phyloP scores from a whole-genome alignment of 2,797 vertebrate species.

The Melanotaenia boesemani region DNA sequence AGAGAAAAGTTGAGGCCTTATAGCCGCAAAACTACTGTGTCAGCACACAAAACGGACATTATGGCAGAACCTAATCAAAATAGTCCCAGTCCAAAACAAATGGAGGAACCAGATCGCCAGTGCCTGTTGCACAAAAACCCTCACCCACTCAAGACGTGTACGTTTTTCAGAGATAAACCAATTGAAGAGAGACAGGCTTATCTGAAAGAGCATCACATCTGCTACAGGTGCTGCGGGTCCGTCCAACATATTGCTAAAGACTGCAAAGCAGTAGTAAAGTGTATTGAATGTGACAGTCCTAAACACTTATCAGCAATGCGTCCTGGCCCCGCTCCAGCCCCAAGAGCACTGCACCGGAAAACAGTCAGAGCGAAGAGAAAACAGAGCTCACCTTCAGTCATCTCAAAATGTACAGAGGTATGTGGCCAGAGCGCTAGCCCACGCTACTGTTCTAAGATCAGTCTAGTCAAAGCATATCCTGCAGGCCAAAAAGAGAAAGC shows the following conservation, averaged over 20 bases:
- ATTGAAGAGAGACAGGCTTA: neutral
- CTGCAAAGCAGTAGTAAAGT: neutral
- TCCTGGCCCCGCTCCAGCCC: neutral
- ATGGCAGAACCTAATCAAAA: neutral
- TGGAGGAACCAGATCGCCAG: conserved; percentile 3
- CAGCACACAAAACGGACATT: neutral
- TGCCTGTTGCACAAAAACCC: neutral
- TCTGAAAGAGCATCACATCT: conserved; percentile 1
- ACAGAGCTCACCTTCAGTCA: conserved; percentile 1
- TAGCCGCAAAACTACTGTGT: neutral
- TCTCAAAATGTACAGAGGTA: conserved; percentile 16
- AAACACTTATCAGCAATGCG: conserved; percentile 19
- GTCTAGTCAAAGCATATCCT: conserved; percentile 26
- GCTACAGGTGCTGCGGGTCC: neutral
- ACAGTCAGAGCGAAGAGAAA: neutral
- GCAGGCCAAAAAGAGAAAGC: neutral
- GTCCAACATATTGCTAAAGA: conserved; percentile 6
- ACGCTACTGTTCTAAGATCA: conserved; percentile 37
- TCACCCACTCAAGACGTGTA: conserved; percentile 6
- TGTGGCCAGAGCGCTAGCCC: conserved; percentile 1
- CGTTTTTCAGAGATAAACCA: neutral
- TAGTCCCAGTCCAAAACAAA: neutral
- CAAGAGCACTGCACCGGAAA: neutral
- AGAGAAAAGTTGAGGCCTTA: neutral
- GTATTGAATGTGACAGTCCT: neutral